These are phyloP conservation scores for Mellilla xanthometata DNA, from an alignment of 2,888 invertebrate genomes.

Conservation along the genomic window DNA sequence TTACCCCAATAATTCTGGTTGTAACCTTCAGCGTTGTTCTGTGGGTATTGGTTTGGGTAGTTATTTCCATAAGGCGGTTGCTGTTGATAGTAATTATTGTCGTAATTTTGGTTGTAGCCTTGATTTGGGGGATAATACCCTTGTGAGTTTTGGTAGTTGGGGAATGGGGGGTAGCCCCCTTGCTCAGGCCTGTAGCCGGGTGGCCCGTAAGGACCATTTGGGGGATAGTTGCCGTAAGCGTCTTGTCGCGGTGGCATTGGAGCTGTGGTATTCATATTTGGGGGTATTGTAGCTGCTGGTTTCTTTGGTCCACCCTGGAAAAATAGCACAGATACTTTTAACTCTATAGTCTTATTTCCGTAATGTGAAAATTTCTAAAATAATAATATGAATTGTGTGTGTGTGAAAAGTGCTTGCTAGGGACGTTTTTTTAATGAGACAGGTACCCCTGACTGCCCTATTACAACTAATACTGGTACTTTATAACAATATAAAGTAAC, in stretches of 20 bases:
- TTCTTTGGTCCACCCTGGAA: conserved; percentile 68
- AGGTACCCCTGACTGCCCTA: too few relatives aligned
- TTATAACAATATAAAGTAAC: too few relatives aligned
- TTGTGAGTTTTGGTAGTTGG: conserved; percentile 63
- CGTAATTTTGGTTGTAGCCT: conserved; percentile 68
- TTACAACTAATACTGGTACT: too few relatives aligned
- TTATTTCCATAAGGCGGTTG: conserved; percentile 61
- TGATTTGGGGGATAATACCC: conserved; percentile 78
- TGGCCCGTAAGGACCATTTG: conserved; percentile 55
- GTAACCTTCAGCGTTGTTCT: conserved; percentile 58
- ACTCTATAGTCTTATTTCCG: background rate
- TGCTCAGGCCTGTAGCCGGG: conserved; percentile 56
- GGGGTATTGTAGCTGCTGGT: conserved; percentile 77
- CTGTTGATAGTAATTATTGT: conserved; percentile 67
- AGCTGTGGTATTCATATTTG: conserved; percentile 58
- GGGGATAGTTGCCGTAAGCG: conserved; percentile 53
- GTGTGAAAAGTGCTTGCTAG: too few relatives aligned
- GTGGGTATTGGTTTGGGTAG: conserved; percentile 72
- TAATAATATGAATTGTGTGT: too few relatives aligned
- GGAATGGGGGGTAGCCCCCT: conserved; percentile 65
- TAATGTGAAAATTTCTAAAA: too few relatives aligned
- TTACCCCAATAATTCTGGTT: conserved; percentile 74
- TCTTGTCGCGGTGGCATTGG: conserved; percentile 47
- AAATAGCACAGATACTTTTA: background rate
- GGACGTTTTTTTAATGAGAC: too few relatives aligned